A percentile compares a stretch with the other conserved stretches of the same genome.
Conservation (phyloP, 2,888 invertebrate species). For the Cheilosia vulpina region DNA sequence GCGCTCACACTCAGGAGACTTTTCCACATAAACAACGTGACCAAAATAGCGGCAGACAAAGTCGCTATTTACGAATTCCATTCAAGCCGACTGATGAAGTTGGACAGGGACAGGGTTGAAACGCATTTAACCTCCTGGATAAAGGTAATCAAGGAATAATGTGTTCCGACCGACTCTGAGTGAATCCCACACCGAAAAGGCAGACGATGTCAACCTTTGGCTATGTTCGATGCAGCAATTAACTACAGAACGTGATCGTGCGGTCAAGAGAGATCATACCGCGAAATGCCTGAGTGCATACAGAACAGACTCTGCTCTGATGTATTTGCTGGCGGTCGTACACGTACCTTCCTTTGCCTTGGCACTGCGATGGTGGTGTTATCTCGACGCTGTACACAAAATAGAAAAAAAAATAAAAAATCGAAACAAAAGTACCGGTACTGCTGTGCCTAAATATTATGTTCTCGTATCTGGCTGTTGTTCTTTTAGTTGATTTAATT, state of each 20-base stretch:
- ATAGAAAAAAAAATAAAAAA: slow-evolving; percentile 4
- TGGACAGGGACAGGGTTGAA: slow-evolving; percentile 59
- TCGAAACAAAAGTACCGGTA: slow-evolving; percentile 36
- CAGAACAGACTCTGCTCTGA: slow-evolving; percentile 29
- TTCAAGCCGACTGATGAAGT: slow-evolving; percentile 31
- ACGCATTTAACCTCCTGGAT: slow-evolving; percentile 65
- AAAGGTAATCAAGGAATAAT: slow-evolving; percentile 50
- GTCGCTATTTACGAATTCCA: slow-evolving; percentile 50
- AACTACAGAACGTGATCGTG: slow-evolving; percentile 75
- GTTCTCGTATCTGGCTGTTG: slow-evolving; percentile 54
- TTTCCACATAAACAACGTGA: slow-evolving; percentile 18
- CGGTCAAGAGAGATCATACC: slow-evolving; percentile 72
- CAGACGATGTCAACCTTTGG: slow-evolving; percentile 73
- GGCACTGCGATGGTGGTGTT: slow-evolving; percentile 37
- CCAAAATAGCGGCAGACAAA: slow-evolving; percentile 35
- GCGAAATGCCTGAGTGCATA: slow-evolving; percentile 65
- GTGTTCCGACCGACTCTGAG: slow-evolving; percentile 24
- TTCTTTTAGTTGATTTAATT: slow-evolving; percentile 68
- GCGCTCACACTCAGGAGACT: slow-evolving; percentile 4
- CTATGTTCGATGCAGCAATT: slow-evolving; percentile 74
- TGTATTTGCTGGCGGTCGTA: slow-evolving; percentile 38
- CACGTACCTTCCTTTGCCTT: neutral
- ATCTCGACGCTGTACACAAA: slow-evolving; percentile 50
- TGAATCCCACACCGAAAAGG: slow-evolving; percentile 54
- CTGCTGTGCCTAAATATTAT: slow-evolving; percentile 60